Evolutionary conservation across 2,888 invertebrate genomes (phyloP), one percentile per base, ranked within the genome.

Genomic region (Dryocosmus kuriphilus): DNA sequence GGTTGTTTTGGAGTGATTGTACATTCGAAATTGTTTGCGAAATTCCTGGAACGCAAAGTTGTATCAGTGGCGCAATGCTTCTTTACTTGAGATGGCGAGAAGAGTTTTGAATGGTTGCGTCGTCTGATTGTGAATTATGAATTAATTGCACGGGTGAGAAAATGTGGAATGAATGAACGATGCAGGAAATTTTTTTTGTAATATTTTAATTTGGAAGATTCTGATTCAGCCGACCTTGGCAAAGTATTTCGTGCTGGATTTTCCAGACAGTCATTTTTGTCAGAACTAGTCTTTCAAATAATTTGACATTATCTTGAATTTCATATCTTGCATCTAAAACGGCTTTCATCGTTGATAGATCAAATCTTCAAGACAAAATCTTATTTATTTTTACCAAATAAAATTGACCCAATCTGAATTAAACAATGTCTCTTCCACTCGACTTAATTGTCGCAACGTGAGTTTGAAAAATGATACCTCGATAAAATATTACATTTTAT

Each of bases 401-500:
- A n/a, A n/a, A n/a, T n/a, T n/a, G n/a, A n/a, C n/a, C n/a, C n/a
- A n/a, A n/a, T n/a, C n/a, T n/a, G n/a, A n/a, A n/a, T n/a, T n/a
- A 35, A 35, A 35, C 35, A 9, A 35, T 35, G 7, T 8, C 6
- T 35, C 35, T 6, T 6, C 9, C 63, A 22, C 32, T 19, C 24
- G 24, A 41, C 22, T 65, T 41, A 1, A 41, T 41, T 38, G 24
- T 11, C 41, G 24, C 24, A 41, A 65, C 27, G 24, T 41, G 41
- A 65, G 27, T 41, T 65, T 41, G 24, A 41, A 65, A 41, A 38
- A 38, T 22, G 6, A 14, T 16, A 38, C 8, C 65, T 65, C 27
- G 9, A 65, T 65, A 65, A 65, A 41, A 65, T 19, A 38, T 65
- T 41, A 27, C 27, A 27, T 41, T 65, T 41, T 65, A 65, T 41